These are phyloP conservation scores for Zootermopsis nevadensis DNA, from an alignment of 2,888 invertebrate species.

Conservation along the genomic window DNA sequence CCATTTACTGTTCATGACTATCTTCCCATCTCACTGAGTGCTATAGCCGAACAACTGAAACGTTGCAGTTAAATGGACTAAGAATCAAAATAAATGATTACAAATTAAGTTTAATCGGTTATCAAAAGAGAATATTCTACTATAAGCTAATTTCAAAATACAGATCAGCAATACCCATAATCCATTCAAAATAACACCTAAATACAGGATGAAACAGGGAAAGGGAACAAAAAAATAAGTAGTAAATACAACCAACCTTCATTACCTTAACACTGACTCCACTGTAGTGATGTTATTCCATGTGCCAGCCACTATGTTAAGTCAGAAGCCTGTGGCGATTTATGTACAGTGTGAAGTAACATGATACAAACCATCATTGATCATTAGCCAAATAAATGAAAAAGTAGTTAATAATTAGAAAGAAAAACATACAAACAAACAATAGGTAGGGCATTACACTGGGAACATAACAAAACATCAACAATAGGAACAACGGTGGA, in stretches of 20 bases:
- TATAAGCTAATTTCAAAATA: no score
- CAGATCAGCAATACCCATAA: not conserved
- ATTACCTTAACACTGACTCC: not conserved
- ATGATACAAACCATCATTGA: constrained; percentile 24
- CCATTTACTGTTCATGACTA: no score
- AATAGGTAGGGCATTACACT: constrained; percentile 40
- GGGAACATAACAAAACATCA: constrained; percentile 44
- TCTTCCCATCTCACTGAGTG: no score
- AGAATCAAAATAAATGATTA: no score
- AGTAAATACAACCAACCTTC: constrained; percentile 22
- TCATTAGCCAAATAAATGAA: constrained; percentile 41
- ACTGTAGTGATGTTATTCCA: constrained; percentile 10
- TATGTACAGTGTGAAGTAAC: constrained; percentile 22
- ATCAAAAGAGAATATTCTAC: no score
- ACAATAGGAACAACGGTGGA: constrained; percentile 37
- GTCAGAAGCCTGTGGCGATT: not conserved
- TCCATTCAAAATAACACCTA: not conserved
- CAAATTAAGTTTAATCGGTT: no score
- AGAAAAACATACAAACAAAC: constrained; percentile 44
- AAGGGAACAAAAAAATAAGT: not conserved
- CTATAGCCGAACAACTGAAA: no score
- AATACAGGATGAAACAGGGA: not conserved
- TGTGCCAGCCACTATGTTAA: constrained; percentile 8
- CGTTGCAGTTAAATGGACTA: no score
- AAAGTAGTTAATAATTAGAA: constrained; percentile 40